Base-by-base conservation (phyloP, 2,888 invertebrate species). In the Protonemura montana region DNA sequence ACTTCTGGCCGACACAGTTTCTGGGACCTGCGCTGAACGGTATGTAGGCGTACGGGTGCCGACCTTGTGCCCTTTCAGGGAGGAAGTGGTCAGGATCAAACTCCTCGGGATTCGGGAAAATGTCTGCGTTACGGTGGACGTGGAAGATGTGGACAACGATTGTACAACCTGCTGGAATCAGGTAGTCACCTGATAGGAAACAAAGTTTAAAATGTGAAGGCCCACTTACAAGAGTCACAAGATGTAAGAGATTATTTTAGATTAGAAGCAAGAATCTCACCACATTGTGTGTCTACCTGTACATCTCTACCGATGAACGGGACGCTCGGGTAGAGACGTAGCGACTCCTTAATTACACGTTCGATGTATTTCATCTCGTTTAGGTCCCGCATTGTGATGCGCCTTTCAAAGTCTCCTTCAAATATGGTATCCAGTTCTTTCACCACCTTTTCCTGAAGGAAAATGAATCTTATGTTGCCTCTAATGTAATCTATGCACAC, bases 1-100 rank as follows among this genome's bases (percentile, higher is more conserved):
- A 89, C 76, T 89, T 89, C 85, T 89, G 89, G 41, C 89, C 89
- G 76, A 86, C 82, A n/a, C 86, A 82, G 80, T 91, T 91, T 85
- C 90, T 88, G 0, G 91, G 90, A 2, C 91, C 91, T 10, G 91
- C 91, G 59, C 91, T 91, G 88, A 91, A 91, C 21, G 91, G 91
- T 27, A 91, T 89, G 86, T 90, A 92, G 0, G 91, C 90, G 87
- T 92, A 93, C 0, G 93, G 92, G 88, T 92, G 92, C 86, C 93
- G 89, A 76, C 90, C 89, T 0, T 89, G 89, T 26, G 90, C 90
- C 88, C 91, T 91, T 89, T 95, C 94, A 0, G 94, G 93, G 76
- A 94, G 90, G 90, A 96, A 96, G 88, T 96, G 91, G 85, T 96
- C 95, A 0, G 96, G 95, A 89, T 95, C 93, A 90, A 95, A 96